Evolutionary conservation across 2,888 invertebrate species (phyloP), one percentile per base, ranked within the genome.

Genomic region (Venusia cambrica): DNA sequence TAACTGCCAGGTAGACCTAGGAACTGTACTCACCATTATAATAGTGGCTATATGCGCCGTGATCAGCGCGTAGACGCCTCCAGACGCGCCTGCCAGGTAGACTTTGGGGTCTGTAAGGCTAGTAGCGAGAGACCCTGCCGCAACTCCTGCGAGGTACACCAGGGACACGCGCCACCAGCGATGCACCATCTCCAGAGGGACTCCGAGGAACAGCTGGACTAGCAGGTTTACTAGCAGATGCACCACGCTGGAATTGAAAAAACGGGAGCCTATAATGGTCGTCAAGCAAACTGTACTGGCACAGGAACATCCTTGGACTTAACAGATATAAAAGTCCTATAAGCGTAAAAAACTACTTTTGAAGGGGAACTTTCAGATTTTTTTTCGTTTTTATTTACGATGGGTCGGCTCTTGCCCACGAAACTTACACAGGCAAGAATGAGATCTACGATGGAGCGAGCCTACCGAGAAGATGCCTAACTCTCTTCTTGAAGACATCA

Each of bases 171-270:
- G 89, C 97, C 97, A 97, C 93, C 96, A 97, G 50, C 93, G 92
- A 75, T 99, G 98, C 0, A 98, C 98, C 92, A 99, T 93, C 81
- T 99, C 99, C 42, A 99, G 77, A 0, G 98, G 97, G 4, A 98
- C 91, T 0, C 99, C 99, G 36, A 99, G 89, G 73, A 98, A 89
- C 38, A 99, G 87, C 75, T 99, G 98, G 41, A 98, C 96, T 31
- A 97, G 78, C 10, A 98, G 87, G 75, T 99, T 99, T 62, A 97
- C 95, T 44, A 95, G 83, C 16, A 99, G 88, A 73, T 99, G 99
- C 63, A 94, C 91, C 25, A 92, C 90, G 28, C 96, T 96, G 87
- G 7, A 73, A 74, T 11, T 10, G 1, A 2, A 27, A 1, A 19
- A n/a, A n/a, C n/a, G n/a, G n/a, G n/a, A n/a, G n/a, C n/a, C n/a